A percentile compares a stretch with the other conserved stretches of the same genome.
Evolutionary conservation across 1,140 invertebrate genomes (phyloP).

Genomic region (Metopolophium dirhodum): DNA sequence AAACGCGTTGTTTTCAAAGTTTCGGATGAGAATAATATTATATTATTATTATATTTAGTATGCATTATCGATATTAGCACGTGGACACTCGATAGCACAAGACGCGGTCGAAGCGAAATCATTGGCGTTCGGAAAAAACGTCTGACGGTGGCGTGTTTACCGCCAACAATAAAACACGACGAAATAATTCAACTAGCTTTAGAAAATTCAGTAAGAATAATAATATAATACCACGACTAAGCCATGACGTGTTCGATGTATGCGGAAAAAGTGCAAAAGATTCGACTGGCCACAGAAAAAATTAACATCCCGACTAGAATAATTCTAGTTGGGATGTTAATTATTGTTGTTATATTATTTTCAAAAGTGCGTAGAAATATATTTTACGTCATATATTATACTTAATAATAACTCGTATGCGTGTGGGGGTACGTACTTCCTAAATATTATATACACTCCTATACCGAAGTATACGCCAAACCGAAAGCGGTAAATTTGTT

Average conservation of each 20-base stretch:
- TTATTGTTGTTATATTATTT: too few relatives aligned
- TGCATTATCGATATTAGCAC: not conserved
- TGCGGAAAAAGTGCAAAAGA: too few relatives aligned
- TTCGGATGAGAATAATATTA: not conserved
- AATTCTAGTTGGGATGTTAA: too few relatives aligned
- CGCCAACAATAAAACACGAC: not conserved
- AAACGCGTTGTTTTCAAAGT: not conserved
- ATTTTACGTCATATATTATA: too few relatives aligned
- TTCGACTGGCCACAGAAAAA: too few relatives aligned
- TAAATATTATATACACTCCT: too few relatives aligned
- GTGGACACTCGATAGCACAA: not conserved
- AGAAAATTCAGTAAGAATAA: not conserved
- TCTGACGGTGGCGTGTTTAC: accelerated
- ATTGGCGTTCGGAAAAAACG: not conserved
- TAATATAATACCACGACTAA: not conserved
- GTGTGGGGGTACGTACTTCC: too few relatives aligned
- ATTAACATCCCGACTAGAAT: too few relatives aligned
- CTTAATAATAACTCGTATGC: too few relatives aligned
- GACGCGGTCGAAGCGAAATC: not conserved
- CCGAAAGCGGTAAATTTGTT: not conserved
- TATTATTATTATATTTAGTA: not conserved
- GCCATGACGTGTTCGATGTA: too few relatives aligned
- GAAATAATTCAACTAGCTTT: not conserved
- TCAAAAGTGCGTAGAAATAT: too few relatives aligned
- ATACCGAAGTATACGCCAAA: too few relatives aligned